Conservation (phyloP, 2,888 invertebrate species). For the Andrena flavipes region DNA sequence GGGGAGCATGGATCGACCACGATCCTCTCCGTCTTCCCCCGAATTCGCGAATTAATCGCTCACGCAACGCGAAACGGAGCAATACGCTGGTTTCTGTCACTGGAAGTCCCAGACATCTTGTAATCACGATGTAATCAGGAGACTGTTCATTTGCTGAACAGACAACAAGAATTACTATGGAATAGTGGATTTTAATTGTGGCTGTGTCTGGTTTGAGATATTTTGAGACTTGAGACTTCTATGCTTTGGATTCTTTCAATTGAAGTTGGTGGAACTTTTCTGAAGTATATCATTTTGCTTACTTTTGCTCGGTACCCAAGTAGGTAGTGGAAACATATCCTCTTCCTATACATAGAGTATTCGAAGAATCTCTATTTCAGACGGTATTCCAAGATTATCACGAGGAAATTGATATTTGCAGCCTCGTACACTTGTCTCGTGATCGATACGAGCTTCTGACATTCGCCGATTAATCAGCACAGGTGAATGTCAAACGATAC, state of each 20-base stretch:
- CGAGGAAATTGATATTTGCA: neutral
- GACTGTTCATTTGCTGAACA: neutral
- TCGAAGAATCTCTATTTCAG: too few species aligned
- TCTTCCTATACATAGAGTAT: too few species aligned
- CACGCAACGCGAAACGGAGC: neutral
- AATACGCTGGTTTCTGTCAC: neutral
- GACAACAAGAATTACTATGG: neutral
- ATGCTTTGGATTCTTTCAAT: too few species aligned
- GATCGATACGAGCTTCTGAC: neutral
- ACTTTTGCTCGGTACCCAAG: too few species aligned
- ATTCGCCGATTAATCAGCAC: constrained; percentile 16
- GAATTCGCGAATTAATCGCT: constrained; percentile 15
- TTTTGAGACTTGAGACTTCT: too few species aligned
- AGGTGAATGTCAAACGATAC: constrained; percentile 48
- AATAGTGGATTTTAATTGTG: too few species aligned
- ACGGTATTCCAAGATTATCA: neutral
- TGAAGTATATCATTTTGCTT: too few species aligned
- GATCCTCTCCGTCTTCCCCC: neutral
- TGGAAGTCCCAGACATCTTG: neutral
- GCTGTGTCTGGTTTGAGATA: too few species aligned
- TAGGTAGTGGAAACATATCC: too few species aligned
- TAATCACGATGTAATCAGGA: neutral
- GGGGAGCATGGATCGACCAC: constrained; percentile 17
- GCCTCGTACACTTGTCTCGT: neutral
- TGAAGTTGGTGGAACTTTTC: too few species aligned